These are phyloP conservation scores for Manduca sexta DNA, from an alignment of 1,140 invertebrate species.

Conservation along the genomic window DNA sequence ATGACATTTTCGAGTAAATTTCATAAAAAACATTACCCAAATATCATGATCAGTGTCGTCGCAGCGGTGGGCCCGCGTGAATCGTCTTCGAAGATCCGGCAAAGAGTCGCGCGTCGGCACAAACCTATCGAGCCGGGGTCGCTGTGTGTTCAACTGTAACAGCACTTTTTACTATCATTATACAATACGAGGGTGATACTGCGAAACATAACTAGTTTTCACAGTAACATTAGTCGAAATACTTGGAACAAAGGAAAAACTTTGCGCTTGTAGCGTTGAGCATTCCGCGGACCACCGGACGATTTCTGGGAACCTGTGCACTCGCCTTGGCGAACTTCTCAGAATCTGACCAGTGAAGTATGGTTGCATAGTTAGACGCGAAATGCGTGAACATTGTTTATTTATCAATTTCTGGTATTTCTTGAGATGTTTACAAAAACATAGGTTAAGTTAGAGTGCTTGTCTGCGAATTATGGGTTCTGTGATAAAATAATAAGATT, in stretches of 20 bases:
- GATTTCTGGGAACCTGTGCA: conserved; percentile 17
- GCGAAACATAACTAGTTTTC: conserved; percentile 22
- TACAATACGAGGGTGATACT: conserved; percentile 9
- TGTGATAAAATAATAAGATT: neutral
- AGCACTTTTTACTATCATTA: conserved; percentile 4
- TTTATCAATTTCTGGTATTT: conserved; percentile 17
- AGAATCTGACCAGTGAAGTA: conserved; percentile 16
- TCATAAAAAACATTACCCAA: conserved; percentile 23
- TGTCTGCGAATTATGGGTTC: neutral
- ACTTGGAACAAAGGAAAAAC: conserved; percentile 9
- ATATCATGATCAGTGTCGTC: conserved; percentile 20
- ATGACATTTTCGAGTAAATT: neutral
- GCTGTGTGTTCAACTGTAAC: conserved; percentile 27
- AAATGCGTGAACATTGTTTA: conserved; percentile 3
- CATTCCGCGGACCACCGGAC: conserved; percentile 13
- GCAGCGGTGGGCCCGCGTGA: conserved; percentile 13
- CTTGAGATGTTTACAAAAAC: conserved; percentile 2
- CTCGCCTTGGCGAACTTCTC: conserved; percentile 7
- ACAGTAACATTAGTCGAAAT: conserved; percentile 14
- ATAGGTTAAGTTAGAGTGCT: conserved; percentile 4
- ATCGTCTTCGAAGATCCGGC: conserved; percentile 25
- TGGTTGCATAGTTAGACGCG: neutral
- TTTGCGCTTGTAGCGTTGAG: conserved; percentile 1
- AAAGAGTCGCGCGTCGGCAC: conserved; percentile 34
- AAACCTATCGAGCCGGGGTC: conserved; percentile 42